These are phyloP conservation scores for Cirrhinus mrigala DNA, from an alignment of 2,797 vertebrate genomes.

Conservation along the genomic window DNA sequence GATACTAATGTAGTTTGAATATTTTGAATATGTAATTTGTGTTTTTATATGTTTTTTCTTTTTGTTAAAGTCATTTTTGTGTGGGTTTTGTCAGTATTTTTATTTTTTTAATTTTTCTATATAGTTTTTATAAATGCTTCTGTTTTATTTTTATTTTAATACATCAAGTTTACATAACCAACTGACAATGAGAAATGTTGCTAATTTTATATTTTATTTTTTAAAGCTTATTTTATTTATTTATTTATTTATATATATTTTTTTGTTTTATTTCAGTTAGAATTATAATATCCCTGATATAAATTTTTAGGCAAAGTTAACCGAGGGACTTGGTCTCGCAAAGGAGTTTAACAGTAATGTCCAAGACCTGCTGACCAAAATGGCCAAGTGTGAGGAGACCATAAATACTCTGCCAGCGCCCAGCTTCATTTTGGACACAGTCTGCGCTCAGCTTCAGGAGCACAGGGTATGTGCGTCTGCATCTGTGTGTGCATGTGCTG, in stretches of 20 bases:
- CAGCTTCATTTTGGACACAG: slow-evolving; percentile 83
- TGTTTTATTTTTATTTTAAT: too few species aligned
- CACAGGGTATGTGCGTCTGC: slow-evolving; percentile 75
- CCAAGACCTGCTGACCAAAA: slow-evolving; percentile 86
- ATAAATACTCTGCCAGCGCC: slow-evolving; percentile 75
- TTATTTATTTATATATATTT: neutral
- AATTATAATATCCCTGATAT: neutral
- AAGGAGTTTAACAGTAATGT: slow-evolving; percentile 86
- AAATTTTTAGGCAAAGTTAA: slow-evolving; percentile 80
- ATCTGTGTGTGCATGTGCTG: neutral
- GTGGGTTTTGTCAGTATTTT: too few species aligned
- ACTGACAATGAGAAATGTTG: too few species aligned
- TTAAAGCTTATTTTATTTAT: neutral
- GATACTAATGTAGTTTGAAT: too few species aligned
- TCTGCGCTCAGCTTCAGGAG: slow-evolving; percentile 83
- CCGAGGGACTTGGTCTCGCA: slow-evolving; percentile 81
- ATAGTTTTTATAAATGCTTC: too few species aligned
- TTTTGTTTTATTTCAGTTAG: neutral
- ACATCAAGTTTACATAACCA: too few species aligned
- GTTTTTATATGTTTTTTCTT: too few species aligned
- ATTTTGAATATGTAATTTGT: too few species aligned
- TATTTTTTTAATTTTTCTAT: too few species aligned
- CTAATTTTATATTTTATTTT: neutral
- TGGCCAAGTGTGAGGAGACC: slow-evolving; percentile 81
- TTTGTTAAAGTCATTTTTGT: too few species aligned